Conservation (phyloP, 2,797 vertebrate species). For the Pseudocheirus occidentalis region DNA sequence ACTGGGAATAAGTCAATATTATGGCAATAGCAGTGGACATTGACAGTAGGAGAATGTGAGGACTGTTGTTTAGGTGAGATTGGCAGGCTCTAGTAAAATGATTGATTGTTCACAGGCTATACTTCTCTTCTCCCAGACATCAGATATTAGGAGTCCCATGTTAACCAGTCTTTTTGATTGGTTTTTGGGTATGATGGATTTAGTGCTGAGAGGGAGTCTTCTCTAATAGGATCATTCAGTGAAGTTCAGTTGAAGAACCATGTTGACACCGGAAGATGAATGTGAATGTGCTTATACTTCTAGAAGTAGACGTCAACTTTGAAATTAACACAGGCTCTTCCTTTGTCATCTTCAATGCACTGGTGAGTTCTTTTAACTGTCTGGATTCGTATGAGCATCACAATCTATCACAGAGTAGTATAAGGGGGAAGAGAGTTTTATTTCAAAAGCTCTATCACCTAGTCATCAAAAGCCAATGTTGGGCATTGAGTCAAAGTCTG, state of each 20-base stretch:
- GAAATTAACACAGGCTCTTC: slow-evolving; percentile 60
- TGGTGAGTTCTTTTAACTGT: slow-evolving; percentile 73
- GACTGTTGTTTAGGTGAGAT: no score
- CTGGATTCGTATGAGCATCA: slow-evolving; percentile 57
- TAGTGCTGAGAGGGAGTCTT: slow-evolving; percentile 50
- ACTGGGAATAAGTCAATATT: no score
- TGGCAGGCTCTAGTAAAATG: no score
- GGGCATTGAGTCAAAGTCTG: neutral
- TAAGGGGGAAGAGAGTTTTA: slow-evolving; percentile 29
- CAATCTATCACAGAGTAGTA: slow-evolving; percentile 43
- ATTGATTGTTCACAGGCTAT: neutral
- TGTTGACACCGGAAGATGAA: slow-evolving; percentile 66
- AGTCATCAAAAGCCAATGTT: slow-evolving; percentile 39
- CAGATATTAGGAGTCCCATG: neutral
- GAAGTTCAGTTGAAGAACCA: slow-evolving; percentile 52
- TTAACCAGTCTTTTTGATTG: slow-evolving; percentile 20
- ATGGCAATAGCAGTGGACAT: no score
- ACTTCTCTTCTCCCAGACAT: neutral
- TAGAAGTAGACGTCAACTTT: slow-evolving; percentile 56
- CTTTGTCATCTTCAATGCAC: slow-evolving; percentile 59
- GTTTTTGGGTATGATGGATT: slow-evolving; percentile 59
- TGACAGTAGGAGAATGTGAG: no score
- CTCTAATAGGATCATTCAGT: slow-evolving; percentile 32
- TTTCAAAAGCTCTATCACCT: slow-evolving; percentile 21
- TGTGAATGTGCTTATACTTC: slow-evolving; percentile 64